Conservation (phyloP, 2,888 invertebrate genomes). For the Xylophagus ater region DNA sequence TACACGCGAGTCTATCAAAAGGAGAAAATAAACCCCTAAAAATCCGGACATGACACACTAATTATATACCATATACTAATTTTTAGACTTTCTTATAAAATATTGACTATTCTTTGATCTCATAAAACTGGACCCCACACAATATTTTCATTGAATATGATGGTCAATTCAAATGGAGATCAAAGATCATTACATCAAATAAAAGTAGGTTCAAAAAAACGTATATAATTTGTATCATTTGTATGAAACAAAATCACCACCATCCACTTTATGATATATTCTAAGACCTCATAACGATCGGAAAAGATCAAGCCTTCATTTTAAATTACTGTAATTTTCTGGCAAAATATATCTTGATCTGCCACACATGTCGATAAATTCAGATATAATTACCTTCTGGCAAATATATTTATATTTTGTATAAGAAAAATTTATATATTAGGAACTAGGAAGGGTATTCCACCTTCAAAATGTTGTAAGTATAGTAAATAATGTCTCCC, state of each 20-base stretch:
- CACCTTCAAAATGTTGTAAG: neutral
- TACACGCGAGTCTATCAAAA: too few relatives aligned
- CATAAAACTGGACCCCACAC: too few relatives aligned
- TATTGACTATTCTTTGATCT: too few relatives aligned
- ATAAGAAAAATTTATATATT: neutral
- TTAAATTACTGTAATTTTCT: conserved; percentile 17
- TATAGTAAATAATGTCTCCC: too few relatives aligned
- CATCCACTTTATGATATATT: neutral
- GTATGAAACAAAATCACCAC: too few relatives aligned
- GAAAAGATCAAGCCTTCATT: conserved; percentile 15
- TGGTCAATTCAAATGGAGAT: neutral
- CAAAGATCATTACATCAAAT: too few relatives aligned
- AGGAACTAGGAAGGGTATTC: neutral
- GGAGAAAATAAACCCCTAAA: too few relatives aligned
- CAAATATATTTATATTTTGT: conserved; percentile 1
- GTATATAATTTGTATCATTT: too few relatives aligned
- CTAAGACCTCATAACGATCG: conserved; percentile 15
- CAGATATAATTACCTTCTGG: conserved; percentile 8
- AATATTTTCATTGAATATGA: neutral
- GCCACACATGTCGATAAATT: conserved; percentile 18
- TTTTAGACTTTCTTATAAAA: too few relatives aligned
- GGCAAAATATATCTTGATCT: conserved; percentile 16
- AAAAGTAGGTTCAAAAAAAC: too few relatives aligned
- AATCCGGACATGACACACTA: too few relatives aligned
- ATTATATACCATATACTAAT: too few relatives aligned